Percentiles rank a stretch among this genome's conserved stretches.
These are phyloP conservation scores for Poeciliopsis turneri DNA, from an alignment of 2,797 vertebrate genomes.

Conservation along the genomic window DNA sequence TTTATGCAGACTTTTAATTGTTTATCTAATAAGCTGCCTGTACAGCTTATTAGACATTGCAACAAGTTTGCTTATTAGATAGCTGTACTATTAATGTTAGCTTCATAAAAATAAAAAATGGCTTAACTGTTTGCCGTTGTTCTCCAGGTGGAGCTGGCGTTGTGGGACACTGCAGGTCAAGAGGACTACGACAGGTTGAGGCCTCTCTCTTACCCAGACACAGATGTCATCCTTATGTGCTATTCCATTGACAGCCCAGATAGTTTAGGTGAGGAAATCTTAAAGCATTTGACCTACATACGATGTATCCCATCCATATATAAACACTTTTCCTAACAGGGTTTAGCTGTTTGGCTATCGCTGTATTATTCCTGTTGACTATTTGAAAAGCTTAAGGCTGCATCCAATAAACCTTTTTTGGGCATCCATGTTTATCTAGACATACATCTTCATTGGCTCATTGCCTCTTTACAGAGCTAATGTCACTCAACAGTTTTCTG, in stretches of 20 bases:
- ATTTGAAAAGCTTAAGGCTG: not conserved
- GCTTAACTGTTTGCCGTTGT: not conserved
- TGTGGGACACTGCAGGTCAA: slow-evolving; percentile 98
- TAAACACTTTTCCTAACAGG: not conserved
- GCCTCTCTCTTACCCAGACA: slow-evolving; percentile 97
- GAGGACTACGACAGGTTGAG: slow-evolving; percentile 96
- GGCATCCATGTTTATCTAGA: not conserved
- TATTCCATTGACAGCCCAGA: slow-evolving; percentile 98
- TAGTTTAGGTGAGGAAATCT: slow-evolving; percentile 88
- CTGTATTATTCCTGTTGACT: not conserved
- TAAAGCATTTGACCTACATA: not conserved
- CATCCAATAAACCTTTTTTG: not conserved
- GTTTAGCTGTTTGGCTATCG: not conserved
- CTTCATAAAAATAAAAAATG: not conserved
- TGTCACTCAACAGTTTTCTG: not conserved
- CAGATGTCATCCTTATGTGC: slow-evolving; percentile 98
- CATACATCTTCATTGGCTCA: not conserved
- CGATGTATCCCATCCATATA: not conserved
- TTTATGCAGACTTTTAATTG: not conserved
- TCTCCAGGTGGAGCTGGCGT: slow-evolving; percentile 92
- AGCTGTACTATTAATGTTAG: not conserved
- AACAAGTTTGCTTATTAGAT: not conserved
- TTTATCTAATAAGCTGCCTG: not conserved
- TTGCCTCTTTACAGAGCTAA: not conserved
- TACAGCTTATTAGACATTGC: not conserved